phyloP scores from a whole-genome alignment of 2,888 invertebrate genomes.

The Lepeophtheirus nordmannii region DNA sequence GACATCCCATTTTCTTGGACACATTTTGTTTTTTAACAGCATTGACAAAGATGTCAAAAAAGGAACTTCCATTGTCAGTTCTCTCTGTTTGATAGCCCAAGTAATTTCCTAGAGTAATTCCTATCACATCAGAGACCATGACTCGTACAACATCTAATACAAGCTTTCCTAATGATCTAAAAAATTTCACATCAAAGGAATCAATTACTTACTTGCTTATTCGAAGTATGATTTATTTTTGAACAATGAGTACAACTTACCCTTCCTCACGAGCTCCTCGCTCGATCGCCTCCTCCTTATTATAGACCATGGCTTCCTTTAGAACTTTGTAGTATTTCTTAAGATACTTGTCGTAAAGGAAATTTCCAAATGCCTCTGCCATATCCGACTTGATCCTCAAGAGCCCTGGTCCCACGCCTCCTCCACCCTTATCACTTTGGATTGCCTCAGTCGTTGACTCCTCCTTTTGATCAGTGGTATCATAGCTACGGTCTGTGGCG shows the following conservation, averaged over 20 bases:
- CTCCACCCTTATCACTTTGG: neutral
- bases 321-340: neutral
- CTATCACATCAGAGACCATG: neutral
- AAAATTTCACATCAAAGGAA: neutral
- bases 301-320: neutral
- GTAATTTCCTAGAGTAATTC: neutral
- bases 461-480: neutral
- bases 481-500: neutral
- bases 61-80: neutral
- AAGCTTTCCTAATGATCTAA: neutral
- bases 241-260: neutral
- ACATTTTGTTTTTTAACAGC: neutral
- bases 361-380: constrained; percentile 1
- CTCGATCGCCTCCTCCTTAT: neutral
- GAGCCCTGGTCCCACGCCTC: neutral
- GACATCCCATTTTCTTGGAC: constrained; percentile 5
- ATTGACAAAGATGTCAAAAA: neutral
- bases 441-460: neutral
- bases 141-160: neutral
- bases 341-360: neutral
- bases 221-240: neutral
- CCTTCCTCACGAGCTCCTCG: constrained; percentile 8
- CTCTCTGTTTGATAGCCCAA: neutral
- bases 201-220: no score
- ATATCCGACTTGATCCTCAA: neutral